Evolutionary conservation across 2,888 invertebrate genomes (phyloP), one percentile per base, ranked within the genome.

Genomic region (Drosophila neonasuta): DNA sequence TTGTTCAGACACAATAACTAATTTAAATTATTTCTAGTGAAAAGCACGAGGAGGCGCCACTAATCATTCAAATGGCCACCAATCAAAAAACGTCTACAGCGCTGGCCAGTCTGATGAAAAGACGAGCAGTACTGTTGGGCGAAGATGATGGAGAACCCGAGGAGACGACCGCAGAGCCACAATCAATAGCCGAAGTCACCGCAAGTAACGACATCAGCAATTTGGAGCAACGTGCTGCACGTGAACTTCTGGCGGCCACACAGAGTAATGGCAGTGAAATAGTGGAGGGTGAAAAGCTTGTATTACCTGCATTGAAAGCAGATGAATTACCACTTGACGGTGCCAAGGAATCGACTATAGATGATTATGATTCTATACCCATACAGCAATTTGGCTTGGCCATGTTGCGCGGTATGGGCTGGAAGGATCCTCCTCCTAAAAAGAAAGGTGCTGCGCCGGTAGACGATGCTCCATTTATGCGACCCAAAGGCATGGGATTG

Each of bases 381-480:
- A 92, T 96, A 46, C 91, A 92, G 85, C 94, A 96, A 57, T 99
- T 95, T 93, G 99, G 99, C 3, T 87, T 96, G 89, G 99, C 99
- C 0, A 95, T 99, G 95, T 92, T 99, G 1, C 92, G 98, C 68
- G 99, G 99, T 8, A 99, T 98, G 98, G 99, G 97, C 9, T 97
- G 96, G 97, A 92, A 93, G 55, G 94, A 96, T 55, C 93, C 93
- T 1, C 92, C 92, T 79, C 93, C 93, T 0, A 92, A 93, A 62
- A 94, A 92, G 86, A 94, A 94, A 92, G 92, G 89, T 88, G 91
- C 79, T 89, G 92, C 92, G 90, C 88, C 91, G 11, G 92, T 94
- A 66, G 85, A 89, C 11, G 89, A 89, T 7, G 79, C 78, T 1
- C 96, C 96, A 0, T 93, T 94, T 74, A 88, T 97, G 41, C 92